Evolutionary conservation across 2,888 invertebrate genomes (phyloP), one percentile per base, ranked within the genome.

Genomic region (Vesta saturnalis): DNA sequence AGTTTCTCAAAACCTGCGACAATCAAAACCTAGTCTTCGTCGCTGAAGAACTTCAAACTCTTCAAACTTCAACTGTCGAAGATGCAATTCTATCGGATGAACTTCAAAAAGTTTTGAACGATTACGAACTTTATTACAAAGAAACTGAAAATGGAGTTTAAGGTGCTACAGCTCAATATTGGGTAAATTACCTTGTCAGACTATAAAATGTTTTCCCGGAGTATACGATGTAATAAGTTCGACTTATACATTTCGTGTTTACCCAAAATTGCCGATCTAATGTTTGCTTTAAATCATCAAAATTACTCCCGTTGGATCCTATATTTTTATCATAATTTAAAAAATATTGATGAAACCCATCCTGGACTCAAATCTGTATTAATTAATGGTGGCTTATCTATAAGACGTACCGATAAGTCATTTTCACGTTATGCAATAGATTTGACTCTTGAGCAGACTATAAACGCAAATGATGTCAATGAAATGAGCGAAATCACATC

Each of bases 301-400:
- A 82, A 82, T 61, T 81, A 83, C 74, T 74, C 80, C 55, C 74
- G 78, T 1, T 82, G 77, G 73, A 63, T 75, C 10, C 75, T 79
- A 4, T 71, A 66, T 70, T 82, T 81, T 60, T 63, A 59, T 10
- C 72, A 76, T 30, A 79, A 78, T 65, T 69, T 79, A 35, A 30
- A 60, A 3, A 75, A 74, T 19, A 10, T 55, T 4, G 55, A 55
- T 22, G n/a, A 22, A 22, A 55, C 22, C 22, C 55, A 55, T 22
- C 19, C 55, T 3, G 55, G 23, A 21, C 52, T 49, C 15, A 39
- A 39, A 39, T 3, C 8, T n/a, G n/a, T n/a, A n/a, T n/a, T 39
- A 8, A 39, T 39, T 12, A n/a, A 6, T 8, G 39, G 39, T 4
- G 39, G 39, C 2, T 39, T 4, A 4, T 39, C 39, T 4, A 39